phyloP scores from a whole-genome alignment of 1,140 invertebrate species.

The Bombus superbus region DNA sequence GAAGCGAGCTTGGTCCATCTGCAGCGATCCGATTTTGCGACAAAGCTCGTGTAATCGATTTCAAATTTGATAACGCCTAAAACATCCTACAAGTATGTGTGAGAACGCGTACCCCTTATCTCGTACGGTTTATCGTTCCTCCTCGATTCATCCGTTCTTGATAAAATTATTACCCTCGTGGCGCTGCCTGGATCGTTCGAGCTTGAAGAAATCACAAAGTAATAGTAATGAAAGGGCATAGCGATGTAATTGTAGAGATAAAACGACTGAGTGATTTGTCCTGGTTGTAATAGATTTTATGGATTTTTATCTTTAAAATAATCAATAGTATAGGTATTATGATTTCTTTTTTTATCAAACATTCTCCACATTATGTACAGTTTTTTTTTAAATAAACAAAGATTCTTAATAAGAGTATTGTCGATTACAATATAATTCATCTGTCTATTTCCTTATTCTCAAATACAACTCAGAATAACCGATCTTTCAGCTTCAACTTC shows the following conservation, averaged over 20 bases:
- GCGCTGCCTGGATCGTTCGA: background rate
- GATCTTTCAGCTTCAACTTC: too few relatives aligned
- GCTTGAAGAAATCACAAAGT: background rate
- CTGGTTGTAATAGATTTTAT: background rate
- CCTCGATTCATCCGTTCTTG: constrained; percentile 18
- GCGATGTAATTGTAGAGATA: background rate
- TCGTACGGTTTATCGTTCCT: constrained; percentile 16
- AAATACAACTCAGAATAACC: too few relatives aligned
- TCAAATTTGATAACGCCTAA: constrained; percentile 78
- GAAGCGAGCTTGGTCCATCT: constrained; percentile 77
- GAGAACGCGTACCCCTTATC: constrained; percentile 22
- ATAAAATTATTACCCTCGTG: constrained; percentile 16
- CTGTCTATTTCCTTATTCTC: too few relatives aligned
- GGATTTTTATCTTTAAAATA: background rate
- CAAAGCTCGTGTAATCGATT: constrained; percentile 80
- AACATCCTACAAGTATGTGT: background rate
- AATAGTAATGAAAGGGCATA: background rate
- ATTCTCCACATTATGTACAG: too few relatives aligned
- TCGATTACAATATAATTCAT: too few relatives aligned
- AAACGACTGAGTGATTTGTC: background rate
- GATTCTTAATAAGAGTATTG: too few relatives aligned
- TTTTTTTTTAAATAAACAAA: too few relatives aligned
- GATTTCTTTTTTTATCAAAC: too few relatives aligned
- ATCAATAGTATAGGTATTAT: background rate
- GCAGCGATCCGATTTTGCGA: constrained; percentile 79